A percentile compares a stretch with the other conserved stretches of the same genome.
These are phyloP conservation scores for Zonitis immaculata DNA, from an alignment of 2,888 invertebrate species.

Conservation along the genomic window DNA sequence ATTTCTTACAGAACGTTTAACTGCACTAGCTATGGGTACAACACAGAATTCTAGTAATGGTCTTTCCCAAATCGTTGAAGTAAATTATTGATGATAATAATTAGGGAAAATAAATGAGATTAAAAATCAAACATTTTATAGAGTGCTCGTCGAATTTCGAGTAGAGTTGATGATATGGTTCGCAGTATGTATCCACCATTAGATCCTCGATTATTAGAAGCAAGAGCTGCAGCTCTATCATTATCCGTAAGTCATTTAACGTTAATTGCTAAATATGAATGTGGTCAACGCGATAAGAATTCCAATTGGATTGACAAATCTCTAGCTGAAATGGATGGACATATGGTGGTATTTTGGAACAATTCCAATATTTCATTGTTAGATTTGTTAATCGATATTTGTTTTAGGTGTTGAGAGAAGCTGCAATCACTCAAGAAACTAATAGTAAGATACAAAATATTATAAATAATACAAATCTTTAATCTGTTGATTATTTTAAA, in stretches of 20 bases:
- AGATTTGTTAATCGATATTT: background rate
- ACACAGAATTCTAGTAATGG: constrained; percentile 42
- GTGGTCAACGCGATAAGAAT: constrained; percentile 50
- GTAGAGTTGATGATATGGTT: constrained; percentile 67
- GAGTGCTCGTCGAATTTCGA: constrained; percentile 61
- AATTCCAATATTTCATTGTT: background rate
- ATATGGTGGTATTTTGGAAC: constrained; percentile 51
- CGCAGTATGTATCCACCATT: constrained; percentile 67
- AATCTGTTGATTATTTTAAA: background rate
- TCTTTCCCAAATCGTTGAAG: constrained; percentile 52
- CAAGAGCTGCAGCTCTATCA: constrained; percentile 61
- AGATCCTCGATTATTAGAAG: constrained; percentile 64
- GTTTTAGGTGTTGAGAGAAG: constrained; percentile 51
- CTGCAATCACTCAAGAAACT: constrained; percentile 52
- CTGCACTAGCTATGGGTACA: constrained; percentile 59
- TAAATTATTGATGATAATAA: constrained; percentile 26
- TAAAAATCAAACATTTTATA: constrained; percentile 39
- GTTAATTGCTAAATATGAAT: constrained; percentile 58
- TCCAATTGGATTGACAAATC: constrained; percentile 60
- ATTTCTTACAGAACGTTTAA: constrained; percentile 63
- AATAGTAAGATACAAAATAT: constrained; percentile 47
- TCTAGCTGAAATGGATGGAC: constrained; percentile 61
- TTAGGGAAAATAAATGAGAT: background rate
- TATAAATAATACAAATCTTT: constrained; percentile 20
- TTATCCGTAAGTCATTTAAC: constrained; percentile 65